Evolutionary conservation across 2,888 invertebrate genomes (phyloP), one percentile per base, ranked within the genome.

Genomic region (Shargacucullia verbasci): DNA sequence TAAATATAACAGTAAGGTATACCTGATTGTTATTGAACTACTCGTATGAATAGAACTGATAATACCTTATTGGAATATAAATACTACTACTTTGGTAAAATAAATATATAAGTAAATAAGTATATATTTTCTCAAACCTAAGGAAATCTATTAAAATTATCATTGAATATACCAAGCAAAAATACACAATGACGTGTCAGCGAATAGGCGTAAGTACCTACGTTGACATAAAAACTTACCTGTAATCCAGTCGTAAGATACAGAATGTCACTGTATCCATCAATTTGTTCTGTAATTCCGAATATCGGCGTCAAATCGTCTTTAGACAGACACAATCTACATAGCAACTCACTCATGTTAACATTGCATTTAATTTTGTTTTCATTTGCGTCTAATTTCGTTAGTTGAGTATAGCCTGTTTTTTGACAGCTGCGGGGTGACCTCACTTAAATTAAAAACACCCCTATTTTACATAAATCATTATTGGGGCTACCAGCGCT

Each of bases 251-350:
- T 71, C 33, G 44, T 49, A 5, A 54, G 5, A 10, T 10, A 54
- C 38, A 71, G 61, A 31, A 65, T 13, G 11, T 52, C 8, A 20
- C 45, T 57, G 10, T 48, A 59, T 9, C 46, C 0, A 12, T 10
- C 10, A 7, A 12, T 43, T 41, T 59, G 44, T 33, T 45, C 50
- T 12, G 13, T 10, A 48, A 40, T 50, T 47, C 38, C 14, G 15
- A 71, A 79, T 47, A 80, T 59, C 8, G 64, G 40, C 15, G 25
- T 20, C 25, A 80, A 77, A 67, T 76, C 64, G 0, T 41, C 40
- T 11, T 58, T 49, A 38, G 46, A 46, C 14, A 81, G 65, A 59
- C 81, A 81, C 33, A 81, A 72, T 68, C 81, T 69, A 40, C 81
- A 81, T 25, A 66, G 1, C 25, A 50, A 35, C 11, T 35, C 25